A percentile compares a stretch with the other conserved stretches of the same genome.
Evolutionary conservation across 2,797 vertebrate genomes (phyloP).

Genomic region (Microctenopoma stevenorrisi): DNA sequence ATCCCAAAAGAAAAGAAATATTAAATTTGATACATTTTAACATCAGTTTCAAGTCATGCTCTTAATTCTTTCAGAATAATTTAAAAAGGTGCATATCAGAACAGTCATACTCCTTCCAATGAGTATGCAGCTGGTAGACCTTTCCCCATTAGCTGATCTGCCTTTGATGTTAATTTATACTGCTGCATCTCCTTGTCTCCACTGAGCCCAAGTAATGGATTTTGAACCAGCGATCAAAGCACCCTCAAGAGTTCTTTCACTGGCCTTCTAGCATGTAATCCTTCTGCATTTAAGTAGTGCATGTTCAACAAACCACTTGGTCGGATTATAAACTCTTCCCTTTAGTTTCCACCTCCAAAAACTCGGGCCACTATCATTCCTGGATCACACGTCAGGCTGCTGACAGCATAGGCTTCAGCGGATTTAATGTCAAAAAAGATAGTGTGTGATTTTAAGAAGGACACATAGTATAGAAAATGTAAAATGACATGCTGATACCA

Average conservation of each 20-base stretch:
- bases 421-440: conserved; percentile 27
- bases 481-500: conserved; percentile 34
- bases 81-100: conserved; percentile 38
- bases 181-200: conserved; percentile 69
- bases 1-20: conserved; percentile 34
- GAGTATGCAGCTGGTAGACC: conserved; percentile 27
- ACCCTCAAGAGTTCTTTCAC: conserved; percentile 40
- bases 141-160: conserved; percentile 57
- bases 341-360: conserved; percentile 28
- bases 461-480: conserved; percentile 40
- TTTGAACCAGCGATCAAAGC: conserved; percentile 73
- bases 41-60: conserved; percentile 29
- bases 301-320: conserved; percentile 61
- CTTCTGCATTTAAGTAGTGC: conserved; percentile 51
- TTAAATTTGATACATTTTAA: conserved; percentile 39
- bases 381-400: conserved; percentile 3
- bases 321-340: conserved; percentile 35
- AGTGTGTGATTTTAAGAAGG: not conserved
- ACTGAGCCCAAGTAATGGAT: conserved; percentile 68
- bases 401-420: conserved; percentile 9
- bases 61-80: conserved; percentile 41
- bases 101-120: conserved; percentile 39
- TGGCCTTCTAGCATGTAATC: conserved; percentile 55
- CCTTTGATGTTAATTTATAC: conserved; percentile 78
- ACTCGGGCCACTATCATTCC: conserved; percentile 3